Base-by-base conservation (phyloP, 2,113 vertebrate species). In the Nothoprocta pentlandii region DNA sequence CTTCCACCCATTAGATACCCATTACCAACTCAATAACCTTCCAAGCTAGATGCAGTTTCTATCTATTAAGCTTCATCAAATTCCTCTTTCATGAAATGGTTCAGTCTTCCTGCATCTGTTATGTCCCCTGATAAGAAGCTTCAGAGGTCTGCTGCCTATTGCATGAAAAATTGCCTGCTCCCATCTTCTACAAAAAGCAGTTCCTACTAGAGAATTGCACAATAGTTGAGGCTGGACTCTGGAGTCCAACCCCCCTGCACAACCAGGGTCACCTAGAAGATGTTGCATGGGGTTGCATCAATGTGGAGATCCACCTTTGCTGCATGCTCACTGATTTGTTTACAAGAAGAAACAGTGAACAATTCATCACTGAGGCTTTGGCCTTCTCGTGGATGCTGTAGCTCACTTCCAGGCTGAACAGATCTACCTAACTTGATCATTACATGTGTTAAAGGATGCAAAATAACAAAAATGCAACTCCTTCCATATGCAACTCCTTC, bases 91-190 rank as follows among this genome's bases (percentile, higher is more conserved):
- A 30, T 5, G 25, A 82, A 22, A 14, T 17, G 14, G 21, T 75
- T 54, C 53, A 0, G 1, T 13, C 70, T 71, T 47, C 26, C 51
- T 66, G 30, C 22, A 46, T 9, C 42, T 63, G 7, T 9, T 47
- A 66, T 23, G 28, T 5, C 9, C 4, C 42, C 46, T 4, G 1
- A 15, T 13, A 26, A 61, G n/a, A 15, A 74, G 30, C 8, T 39
- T 75, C 64, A 49, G 28, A 32, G 54, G 9, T 39, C 47, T 89
- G 47, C 51, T 71, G 5, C 22, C 3, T 5, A 46, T 4, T 1
- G 0, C 62, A 67, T 0, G 1, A 59, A 34, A 6, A 66, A 11
- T 3, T 30, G 39, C 15, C 30, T 78, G 4, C 17, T 34, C 6
- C 73, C n/a, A 23, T 9, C 41, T 51, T 47, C 59, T 61, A 53